Percentiles rank a stretch among this genome's conserved stretches.
Evolutionary conservation across 2,113 vertebrate genomes (phyloP).

Genomic region (Tachuris rubrigastra): DNA sequence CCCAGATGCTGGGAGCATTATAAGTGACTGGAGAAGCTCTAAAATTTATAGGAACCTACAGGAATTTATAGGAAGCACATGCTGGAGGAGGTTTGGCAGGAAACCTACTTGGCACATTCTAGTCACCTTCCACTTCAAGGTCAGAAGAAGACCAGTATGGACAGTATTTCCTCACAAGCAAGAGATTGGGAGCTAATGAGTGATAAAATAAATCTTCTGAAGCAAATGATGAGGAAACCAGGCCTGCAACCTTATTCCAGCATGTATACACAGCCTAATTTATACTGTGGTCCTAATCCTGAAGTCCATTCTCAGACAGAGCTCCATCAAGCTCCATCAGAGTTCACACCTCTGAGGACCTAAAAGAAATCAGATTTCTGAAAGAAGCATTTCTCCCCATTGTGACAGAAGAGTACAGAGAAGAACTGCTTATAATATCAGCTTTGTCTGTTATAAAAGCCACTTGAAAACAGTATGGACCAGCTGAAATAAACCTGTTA

Average conservation of each 20-base stretch:
- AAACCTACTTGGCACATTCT: not conserved
- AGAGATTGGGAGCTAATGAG: fast-evolving
- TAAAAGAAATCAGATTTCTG: not conserved
- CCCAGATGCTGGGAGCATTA: not conserved
- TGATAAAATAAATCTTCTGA: not conserved
- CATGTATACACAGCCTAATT: not conserved
- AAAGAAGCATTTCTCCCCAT: not conserved
- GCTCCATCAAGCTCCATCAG: not conserved
- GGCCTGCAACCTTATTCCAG: not conserved
- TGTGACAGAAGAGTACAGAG: not conserved
- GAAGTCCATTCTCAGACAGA: not conserved
- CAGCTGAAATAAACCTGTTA: not conserved
- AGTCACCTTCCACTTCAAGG: not conserved
- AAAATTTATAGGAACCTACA: not conserved
- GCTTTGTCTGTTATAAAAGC: not conserved
- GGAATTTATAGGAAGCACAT: not conserved
- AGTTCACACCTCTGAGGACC: not conserved
- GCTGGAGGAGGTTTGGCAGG: not conserved
- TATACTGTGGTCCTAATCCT: not conserved
- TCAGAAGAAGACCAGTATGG: not conserved
- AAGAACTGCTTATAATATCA: not conserved
- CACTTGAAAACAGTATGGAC: not conserved
- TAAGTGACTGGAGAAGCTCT: not conserved
- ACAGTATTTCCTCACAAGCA: not conserved
- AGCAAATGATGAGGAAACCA: not conserved